Conservation (phyloP, 1,140 invertebrate species). For the Bombyx mandarina region DNA sequence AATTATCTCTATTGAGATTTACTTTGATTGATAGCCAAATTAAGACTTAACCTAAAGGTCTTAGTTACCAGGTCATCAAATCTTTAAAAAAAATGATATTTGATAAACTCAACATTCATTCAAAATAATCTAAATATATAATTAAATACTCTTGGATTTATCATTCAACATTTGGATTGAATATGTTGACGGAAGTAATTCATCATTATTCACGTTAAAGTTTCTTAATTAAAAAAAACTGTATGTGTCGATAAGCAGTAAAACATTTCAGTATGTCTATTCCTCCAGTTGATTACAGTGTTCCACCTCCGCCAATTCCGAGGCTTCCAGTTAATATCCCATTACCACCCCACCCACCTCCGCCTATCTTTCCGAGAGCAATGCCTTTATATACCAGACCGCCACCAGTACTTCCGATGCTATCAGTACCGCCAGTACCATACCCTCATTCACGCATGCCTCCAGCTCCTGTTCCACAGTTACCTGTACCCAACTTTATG, state of each 20-base stretch:
- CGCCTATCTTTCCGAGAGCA: slow-evolving; percentile 11
- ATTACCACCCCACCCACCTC: slow-evolving; percentile 13
- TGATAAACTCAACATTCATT: too few relatives aligned
- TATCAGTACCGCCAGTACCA: neutral
- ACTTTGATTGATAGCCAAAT: too few relatives aligned
- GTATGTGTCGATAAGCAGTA: neutral
- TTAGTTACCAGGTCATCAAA: too few relatives aligned
- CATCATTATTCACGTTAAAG: too few relatives aligned
- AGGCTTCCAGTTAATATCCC: slow-evolving; percentile 14
- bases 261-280: slow-evolving; percentile 34
- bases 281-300: slow-evolving; percentile 37
- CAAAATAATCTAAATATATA: too few relatives aligned
- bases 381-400: neutral
- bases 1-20: too few relatives aligned
- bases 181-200: too few relatives aligned
- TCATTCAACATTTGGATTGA: too few relatives aligned
- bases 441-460: slow-evolving; percentile 4
- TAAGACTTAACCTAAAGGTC: too few relatives aligned
- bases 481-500: slow-evolving; percentile 5
- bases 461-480: slow-evolving; percentile 18
- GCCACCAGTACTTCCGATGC: slow-evolving; percentile 4
- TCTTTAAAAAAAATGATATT: too few relatives aligned
- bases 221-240: too few relatives aligned
- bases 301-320: slow-evolving; percentile 46
- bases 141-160: too few relatives aligned